Evolutionary conservation across 2,797 vertebrate species (phyloP), one percentile per base, ranked within the genome.

Genomic region (Tachyglossus aculeatus): DNA sequence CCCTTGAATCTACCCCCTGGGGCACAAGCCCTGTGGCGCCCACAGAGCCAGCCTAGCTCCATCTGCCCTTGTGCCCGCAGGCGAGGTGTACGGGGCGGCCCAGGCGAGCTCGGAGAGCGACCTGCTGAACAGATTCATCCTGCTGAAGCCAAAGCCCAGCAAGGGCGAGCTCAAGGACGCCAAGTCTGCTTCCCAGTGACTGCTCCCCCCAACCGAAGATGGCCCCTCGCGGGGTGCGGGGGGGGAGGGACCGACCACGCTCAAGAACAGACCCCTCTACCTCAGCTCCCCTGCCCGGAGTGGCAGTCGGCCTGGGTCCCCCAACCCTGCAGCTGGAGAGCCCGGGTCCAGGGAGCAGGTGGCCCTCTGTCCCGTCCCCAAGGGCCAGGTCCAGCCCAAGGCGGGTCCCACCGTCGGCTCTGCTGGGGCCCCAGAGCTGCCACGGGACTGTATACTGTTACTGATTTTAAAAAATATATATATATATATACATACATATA

Each of bases 61-160:
- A 59, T 16, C 62, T 45, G 53, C 66, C 81, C 67, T 33, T 87
- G 12, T 51, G 2, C 85, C 80, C 53, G 29, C 82, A 96, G 96
- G 94, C 67, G 94, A 96, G 32, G 68, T 83, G 0, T 94, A 89
- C 0, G 54, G 79, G 0, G 86, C 89, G 0, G 82, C 92, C 69
- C 92, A 94, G 83, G 89, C 91, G 63, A 91, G 91, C 77, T 92
- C 88, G 1, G 96, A 97, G 66, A 93, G 93, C 0, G 93, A 96
- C 86, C 92, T 96, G 72, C 91, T 96, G 81, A 93, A 95, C 81
- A 92, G 76, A 73, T 91, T 93, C 84, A 89, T 93, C 87, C 81
- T 93, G 67, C 84, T 93, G 71, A 91, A 93, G 89, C 92, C 92
- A 86, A 92, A 91, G 82, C 61, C 85, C 65, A 80, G 83, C 66